Evolutionary conservation across 2,113 vertebrate genomes (phyloP).

Genomic region (Chaetodon auriga): DNA sequence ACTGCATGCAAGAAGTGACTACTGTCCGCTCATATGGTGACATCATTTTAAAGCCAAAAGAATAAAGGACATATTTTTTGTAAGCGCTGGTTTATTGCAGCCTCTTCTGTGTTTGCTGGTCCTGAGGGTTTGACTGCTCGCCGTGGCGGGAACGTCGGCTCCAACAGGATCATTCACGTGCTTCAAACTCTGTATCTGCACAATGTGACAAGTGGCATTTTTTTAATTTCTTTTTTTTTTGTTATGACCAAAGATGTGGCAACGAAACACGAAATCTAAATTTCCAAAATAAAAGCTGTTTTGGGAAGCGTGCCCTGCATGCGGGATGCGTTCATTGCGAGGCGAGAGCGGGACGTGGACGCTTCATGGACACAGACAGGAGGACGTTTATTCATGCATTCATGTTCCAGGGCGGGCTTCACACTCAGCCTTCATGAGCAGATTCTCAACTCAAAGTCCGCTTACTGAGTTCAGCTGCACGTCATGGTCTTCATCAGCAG

Average conservation of each 20-base stretch:
- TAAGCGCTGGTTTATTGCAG: slow-evolving; percentile 76
- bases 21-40: slow-evolving; percentile 87
- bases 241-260: slow-evolving; percentile 82
- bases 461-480: too few species aligned
- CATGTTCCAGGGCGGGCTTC: too few species aligned
- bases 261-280: slow-evolving; percentile 73
- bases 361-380: too few species aligned
- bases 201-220: slow-evolving; percentile 68
- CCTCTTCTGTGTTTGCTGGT: not conserved
- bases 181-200: slow-evolving; percentile 66
- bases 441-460: too few species aligned
- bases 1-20: slow-evolving; percentile 94
- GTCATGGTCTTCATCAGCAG: too few species aligned
- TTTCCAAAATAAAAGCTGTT: slow-evolving; percentile 83
- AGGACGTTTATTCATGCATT: too few species aligned
- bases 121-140: slow-evolving; percentile 45
- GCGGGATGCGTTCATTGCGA: slow-evolving; percentile 63
- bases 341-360: not conserved
- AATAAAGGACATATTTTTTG: slow-evolving; percentile 98
- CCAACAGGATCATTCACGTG: slow-evolving; percentile 60
- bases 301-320: slow-evolving; percentile 73
- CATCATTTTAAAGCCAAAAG: slow-evolving; percentile 88
- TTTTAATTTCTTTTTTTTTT: slow-evolving; percentile 34
- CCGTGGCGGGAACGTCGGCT: slow-evolving; percentile 27
- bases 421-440: too few species aligned